Evolutionary conservation across 1,140 invertebrate genomes (phyloP).

Genomic region (Stegodyphus mimosarum): DNA sequence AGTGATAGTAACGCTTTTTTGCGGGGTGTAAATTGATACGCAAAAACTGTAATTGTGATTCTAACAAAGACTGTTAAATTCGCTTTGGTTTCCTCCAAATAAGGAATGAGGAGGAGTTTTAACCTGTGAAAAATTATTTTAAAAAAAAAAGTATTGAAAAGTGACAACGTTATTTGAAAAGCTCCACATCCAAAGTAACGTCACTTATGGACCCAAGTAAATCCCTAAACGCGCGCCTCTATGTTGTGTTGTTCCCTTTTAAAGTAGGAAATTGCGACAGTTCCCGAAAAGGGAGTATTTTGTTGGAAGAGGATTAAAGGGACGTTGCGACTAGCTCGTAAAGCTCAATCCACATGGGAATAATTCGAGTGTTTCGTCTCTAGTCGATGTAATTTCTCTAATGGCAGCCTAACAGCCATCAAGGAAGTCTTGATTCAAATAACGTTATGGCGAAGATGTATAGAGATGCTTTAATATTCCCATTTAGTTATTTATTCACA

Average conservation of each 20-base stretch:
- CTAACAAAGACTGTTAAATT: too few species aligned
- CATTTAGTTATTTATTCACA: constrained; percentile 58
- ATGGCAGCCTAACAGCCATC: constrained; percentile 45
- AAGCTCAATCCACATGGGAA: constrained; percentile 44
- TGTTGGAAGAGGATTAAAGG: constrained; percentile 53
- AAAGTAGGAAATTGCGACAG: constrained; percentile 55
- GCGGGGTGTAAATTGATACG: too few species aligned
- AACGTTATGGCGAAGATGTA: constrained; percentile 28
- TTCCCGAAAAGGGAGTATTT: constrained; percentile 46
- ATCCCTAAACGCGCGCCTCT: constrained; percentile 43
- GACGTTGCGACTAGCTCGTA: constrained; percentile 33
- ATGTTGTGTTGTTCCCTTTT: constrained; percentile 22
- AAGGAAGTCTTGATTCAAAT: constrained; percentile 34
- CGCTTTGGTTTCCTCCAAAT: too few species aligned
- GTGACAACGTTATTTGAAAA: not conserved
- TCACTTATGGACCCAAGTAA: constrained; percentile 20
- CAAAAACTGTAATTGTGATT: too few species aligned
- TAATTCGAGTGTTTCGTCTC: constrained; percentile 40
- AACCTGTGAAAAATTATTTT: too few species aligned
- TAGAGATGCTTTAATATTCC: constrained; percentile 45
- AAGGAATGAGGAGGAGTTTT: too few species aligned
- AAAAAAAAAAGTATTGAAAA: not conserved
- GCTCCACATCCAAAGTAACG: constrained; percentile 28
- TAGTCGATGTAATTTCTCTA: constrained; percentile 55
- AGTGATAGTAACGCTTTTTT: too few species aligned